phyloP scores from a whole-genome alignment of 2,113 vertebrate species.

The Madoqua kirkii region DNA sequence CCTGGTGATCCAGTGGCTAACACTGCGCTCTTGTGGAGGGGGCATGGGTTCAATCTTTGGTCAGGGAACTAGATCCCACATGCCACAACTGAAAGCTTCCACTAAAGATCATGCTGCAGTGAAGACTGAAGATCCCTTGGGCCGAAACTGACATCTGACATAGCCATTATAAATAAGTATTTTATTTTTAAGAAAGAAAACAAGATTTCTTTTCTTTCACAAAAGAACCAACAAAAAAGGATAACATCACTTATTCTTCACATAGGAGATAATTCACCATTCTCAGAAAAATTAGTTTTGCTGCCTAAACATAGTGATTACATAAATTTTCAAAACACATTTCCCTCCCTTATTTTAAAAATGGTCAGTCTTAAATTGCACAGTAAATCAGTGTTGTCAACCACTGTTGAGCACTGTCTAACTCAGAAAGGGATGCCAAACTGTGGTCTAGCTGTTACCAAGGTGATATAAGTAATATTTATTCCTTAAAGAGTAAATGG shows the following conservation, averaged over 20 bases:
- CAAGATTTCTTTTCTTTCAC: not conserved
- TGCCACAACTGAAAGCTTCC: not conserved
- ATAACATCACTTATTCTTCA: not conserved
- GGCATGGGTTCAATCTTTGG: not conserved
- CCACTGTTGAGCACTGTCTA: constrained; percentile 56
- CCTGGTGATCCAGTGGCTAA: not conserved
- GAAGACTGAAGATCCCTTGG: not conserved
- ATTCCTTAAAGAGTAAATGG: constrained; percentile 70
- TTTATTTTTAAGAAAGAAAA: not conserved
- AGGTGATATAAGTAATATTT: constrained; percentile 77
- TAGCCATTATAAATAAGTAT: not conserved
- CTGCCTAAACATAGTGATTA: not conserved
- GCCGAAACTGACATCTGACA: not conserved
- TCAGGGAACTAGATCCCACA: not conserved
- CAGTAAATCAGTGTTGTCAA: constrained; percentile 62
- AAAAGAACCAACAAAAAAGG: not conserved
- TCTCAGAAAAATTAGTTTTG: constrained; percentile 6
- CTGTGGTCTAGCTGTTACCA: constrained; percentile 71
- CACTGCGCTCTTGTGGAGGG: not conserved
- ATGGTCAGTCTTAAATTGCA: constrained; percentile 48
- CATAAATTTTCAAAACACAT: not conserved
- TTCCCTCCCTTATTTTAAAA: constrained; percentile 54
- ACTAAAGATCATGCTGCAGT: not conserved
- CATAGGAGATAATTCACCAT: constrained; percentile 2
- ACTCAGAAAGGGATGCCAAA: constrained; percentile 71